Evolutionary conservation across 2,888 invertebrate species (phyloP), one percentile per base, ranked within the genome.

Genomic region (Sipha maydis): DNA sequence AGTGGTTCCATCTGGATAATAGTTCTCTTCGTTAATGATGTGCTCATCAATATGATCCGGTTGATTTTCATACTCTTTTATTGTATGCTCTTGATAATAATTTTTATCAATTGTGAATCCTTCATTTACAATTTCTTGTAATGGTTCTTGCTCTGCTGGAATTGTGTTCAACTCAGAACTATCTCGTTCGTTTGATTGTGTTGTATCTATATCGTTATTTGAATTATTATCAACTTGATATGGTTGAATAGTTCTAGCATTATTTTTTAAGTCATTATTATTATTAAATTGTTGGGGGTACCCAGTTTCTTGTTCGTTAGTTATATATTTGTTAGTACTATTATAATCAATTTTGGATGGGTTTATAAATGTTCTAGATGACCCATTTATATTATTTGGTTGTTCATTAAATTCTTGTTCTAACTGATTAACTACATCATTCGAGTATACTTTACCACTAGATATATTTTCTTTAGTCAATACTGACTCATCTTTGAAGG

Each of bases 121-220:
- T 14, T 56, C 31, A 34, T 28, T 82, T 14, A 11, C 38, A 71
- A 54, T 34, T 19, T 56, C 73, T n/a, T 54, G 71, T 14, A 17
- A 31, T 34, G 54, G 21, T n/a, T 73, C 31, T 54, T 25, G 71
- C n/a, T 73, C 54, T 19, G 34, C n/a, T 41, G 71, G 3, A 34
- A 31, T 83, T 54, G 25, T 54, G 34, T 48, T 73, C 25, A 54
- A 83, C 17, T 83, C 83, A n/a, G 34, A 34, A 56, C 19, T 83
- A 28, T 75, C 75, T 38, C 19, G 56, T 38, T 8, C 28, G 2
- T 19, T 7, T 2, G 3, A 38, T 9, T 56, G 28, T 28, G 3
- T 38, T n/a, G 19, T 38, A 4, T 73, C 71, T 67, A 34, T 54
- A 34, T 73, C 73, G 19, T 56, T 9, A 7, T 56, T 73, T 3